Base-by-base conservation (phyloP, 1,140 invertebrate genomes). In the Drosophila asahinai region DNA sequence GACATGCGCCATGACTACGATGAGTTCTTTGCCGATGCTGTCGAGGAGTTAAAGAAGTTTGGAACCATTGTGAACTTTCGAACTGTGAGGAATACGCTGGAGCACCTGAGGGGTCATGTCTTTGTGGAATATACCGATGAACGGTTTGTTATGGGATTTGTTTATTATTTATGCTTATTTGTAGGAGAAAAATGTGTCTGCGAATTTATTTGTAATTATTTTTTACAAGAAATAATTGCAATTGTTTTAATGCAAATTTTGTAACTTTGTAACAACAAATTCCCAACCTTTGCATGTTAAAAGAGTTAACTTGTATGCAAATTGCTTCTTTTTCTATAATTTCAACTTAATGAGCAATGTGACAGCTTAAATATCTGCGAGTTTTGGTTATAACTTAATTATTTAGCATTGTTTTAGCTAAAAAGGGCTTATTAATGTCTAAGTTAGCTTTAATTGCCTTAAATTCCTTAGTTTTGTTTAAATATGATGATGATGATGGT, bases 31-130 rank as follows among this genome's bases (percentile, higher is more conserved):
- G 94, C 95, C 60, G 98, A 99, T 94, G 96, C 97, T 30, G 91
- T 97, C 22, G 95, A 95, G 4, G 98, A 99, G 93, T 95, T 99
- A 81, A 95, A 97, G 92, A 96, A 95, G 75, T 96, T 95, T 93
- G 98, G 98, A 17, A 94, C 94, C 83, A 95, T 99, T 52, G 93
- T 94, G 25, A 96, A 97, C 80, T 95, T 99, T 81, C 80, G 94
- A 81, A 96, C 97, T 14, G 98, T 98, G 91, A 96, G 96, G 86
- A 99, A 99, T 92, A 95, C 94, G 66, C 96, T 98, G 86, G 94
- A 95, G 59, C 98, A 99, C 94, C 94, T 99, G 1, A 94, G 97
- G 60, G 98, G 98, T 1, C 98, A 99, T 94, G 96, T 98, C 49
- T 99, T 98, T 90, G 94, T 98, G 47, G 97, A 98, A 91, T 99